phyloP scores from a whole-genome alignment of 2,113 vertebrate genomes.

The Sakesphorus luctuosus region DNA sequence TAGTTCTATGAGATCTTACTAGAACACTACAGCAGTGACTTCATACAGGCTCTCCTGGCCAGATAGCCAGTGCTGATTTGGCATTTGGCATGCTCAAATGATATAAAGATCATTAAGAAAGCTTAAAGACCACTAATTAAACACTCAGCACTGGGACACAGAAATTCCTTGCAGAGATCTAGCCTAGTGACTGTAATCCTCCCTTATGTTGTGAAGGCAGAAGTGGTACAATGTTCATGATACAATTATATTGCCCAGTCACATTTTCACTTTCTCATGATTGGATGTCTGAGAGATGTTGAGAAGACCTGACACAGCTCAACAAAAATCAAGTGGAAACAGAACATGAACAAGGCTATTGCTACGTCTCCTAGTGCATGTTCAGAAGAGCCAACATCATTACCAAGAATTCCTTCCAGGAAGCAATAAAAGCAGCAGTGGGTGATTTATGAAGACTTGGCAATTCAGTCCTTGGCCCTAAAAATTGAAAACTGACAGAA shows the following conservation, averaged over 20 bases:
- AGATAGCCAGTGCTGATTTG: background rate
- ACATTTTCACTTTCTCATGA: background rate
- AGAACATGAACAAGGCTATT: background rate
- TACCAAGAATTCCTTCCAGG: slow-evolving; percentile 45
- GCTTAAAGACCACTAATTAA: background rate
- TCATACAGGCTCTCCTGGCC: background rate
- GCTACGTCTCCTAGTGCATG: background rate
- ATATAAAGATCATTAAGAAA: background rate
- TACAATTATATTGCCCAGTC: background rate
- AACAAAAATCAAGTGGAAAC: slow-evolving; percentile 7
- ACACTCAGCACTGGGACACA: background rate
- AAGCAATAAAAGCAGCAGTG: slow-evolving; percentile 49
- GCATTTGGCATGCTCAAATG: background rate
- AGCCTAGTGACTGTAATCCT: background rate
- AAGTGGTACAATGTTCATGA: background rate
- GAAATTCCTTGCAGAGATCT: background rate
- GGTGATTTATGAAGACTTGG: slow-evolving; percentile 30
- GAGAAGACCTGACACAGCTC: background rate
- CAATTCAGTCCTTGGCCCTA: slow-evolving; percentile 22
- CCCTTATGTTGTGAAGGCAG: background rate
- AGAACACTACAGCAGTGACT: background rate
- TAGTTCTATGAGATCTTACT: background rate
- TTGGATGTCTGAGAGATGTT: background rate
- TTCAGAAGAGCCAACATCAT: slow-evolving; percentile 21
- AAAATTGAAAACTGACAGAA: slow-evolving; percentile 48